Evolutionary conservation across 2,888 invertebrate genomes (phyloP).

Genomic region (Coenonympha glycerion): DNA sequence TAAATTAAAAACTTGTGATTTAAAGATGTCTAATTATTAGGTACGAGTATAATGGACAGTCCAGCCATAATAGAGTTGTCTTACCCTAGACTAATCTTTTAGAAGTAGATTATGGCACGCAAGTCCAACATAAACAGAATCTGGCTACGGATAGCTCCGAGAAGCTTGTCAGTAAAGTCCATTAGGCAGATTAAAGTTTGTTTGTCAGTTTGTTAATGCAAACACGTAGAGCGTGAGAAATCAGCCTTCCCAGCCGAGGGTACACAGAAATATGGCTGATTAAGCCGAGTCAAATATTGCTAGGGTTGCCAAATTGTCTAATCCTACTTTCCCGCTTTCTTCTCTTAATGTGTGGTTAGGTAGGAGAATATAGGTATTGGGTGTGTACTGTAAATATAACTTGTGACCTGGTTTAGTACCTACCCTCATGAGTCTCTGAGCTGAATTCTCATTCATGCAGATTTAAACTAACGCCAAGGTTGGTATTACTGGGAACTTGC

Average conservation of each 20-base stretch:
- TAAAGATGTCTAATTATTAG: background rate
- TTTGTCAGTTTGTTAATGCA: conserved; percentile 3
- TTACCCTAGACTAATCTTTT: conserved; percentile 2
- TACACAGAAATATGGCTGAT: conserved; percentile 2
- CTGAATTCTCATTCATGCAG: too few species aligned
- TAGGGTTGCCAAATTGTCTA: background rate
- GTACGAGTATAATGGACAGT: background rate
- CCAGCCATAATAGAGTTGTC: background rate
- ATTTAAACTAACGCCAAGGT: too few species aligned
- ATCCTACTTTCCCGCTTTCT: too few species aligned
- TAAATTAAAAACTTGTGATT: too few species aligned
- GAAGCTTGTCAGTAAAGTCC: conserved; percentile 2
- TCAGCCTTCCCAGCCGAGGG: conserved; percentile 6
- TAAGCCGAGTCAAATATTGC: conserved; percentile 2
- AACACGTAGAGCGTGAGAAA: conserved; percentile 15
- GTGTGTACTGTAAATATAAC: background rate
- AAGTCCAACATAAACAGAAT: background rate
- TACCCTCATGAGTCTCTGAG: too few species aligned
- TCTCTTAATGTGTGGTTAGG: too few species aligned
- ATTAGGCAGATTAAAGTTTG: conserved; percentile 10
- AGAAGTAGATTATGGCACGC: background rate
- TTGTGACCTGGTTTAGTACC: too few species aligned
- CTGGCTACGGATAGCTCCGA: background rate
- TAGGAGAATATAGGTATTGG: too few species aligned
- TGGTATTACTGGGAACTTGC: too few species aligned